phyloP scores from a whole-genome alignment of 2,113 vertebrate genomes.

The Poeciliopsis occidentalis region DNA sequence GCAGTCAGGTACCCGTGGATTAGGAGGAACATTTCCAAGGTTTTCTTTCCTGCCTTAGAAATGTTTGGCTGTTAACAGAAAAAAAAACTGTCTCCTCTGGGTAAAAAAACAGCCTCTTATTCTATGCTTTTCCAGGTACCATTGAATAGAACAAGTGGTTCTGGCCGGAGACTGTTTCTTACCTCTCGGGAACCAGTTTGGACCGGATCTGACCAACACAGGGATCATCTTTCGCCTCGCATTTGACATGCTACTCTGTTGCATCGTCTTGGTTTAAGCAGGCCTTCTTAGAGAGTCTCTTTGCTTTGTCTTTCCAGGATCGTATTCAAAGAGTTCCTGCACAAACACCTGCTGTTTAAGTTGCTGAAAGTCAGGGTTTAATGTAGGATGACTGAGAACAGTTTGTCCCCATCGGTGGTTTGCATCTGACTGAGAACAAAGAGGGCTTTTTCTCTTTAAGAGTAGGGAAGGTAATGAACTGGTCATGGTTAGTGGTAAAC shows the following conservation, averaged over 20 bases:
- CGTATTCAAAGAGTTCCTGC: slow-evolving; percentile 93
- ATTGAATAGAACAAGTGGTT: too few species aligned
- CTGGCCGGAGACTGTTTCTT: too few species aligned
- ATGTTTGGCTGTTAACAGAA: slow-evolving; percentile 63
- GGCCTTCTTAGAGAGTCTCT: too few species aligned
- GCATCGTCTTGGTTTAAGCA: slow-evolving; percentile 94
- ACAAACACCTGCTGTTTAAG: slow-evolving; percentile 74
- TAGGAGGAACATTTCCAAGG: slow-evolving; percentile 1
- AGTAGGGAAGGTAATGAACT: neutral
- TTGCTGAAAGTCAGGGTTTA: too few species aligned
- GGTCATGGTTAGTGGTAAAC: neutral
- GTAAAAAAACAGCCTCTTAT: too few species aligned
- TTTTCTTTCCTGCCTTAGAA: slow-evolving; percentile 5
- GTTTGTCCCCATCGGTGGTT: neutral
- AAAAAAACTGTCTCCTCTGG: slow-evolving; percentile 54
- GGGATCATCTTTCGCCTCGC: too few species aligned
- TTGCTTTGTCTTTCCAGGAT: slow-evolving; percentile 69
- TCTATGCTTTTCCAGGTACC: too few species aligned
- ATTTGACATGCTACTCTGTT: slow-evolving; percentile 95
- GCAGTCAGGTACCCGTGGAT: slow-evolving; percentile 42
- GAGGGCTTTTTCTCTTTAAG: neutral
- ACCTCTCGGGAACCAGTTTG: too few species aligned
- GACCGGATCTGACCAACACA: too few species aligned
- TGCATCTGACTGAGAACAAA: slow-evolving; percentile 14
- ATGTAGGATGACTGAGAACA: too few species aligned